Conservation (phyloP, 2,888 invertebrate species). For the Epirrita christyi region DNA sequence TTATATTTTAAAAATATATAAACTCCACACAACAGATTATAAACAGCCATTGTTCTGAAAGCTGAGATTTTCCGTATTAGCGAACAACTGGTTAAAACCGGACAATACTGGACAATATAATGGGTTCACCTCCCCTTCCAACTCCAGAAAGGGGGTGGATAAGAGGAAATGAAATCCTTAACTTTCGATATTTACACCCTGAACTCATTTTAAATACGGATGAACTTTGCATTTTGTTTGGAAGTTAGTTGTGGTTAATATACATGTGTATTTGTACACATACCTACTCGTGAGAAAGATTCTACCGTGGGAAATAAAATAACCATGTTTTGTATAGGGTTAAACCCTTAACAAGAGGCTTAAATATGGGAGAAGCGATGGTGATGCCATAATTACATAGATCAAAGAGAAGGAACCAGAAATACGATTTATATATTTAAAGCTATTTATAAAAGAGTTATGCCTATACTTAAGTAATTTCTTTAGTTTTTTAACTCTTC, state of each 20-base stretch:
- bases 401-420: no score
- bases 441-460: no score
- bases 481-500: no score
- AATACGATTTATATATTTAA: no score
- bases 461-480: no score
- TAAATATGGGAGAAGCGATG: no score
- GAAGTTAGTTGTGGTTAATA: slow-evolving; percentile 23
- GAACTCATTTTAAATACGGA: slow-evolving; percentile 48
- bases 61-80: slow-evolving; percentile 30
- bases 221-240: slow-evolving; percentile 45
- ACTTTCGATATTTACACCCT: slow-evolving; percentile 61
- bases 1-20: no score
- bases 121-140: slow-evolving; percentile 41
- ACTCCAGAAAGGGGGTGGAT: slow-evolving; percentile 26
- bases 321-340: background rate
- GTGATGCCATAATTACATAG: no score
- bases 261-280: background rate
- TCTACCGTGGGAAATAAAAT: background rate
- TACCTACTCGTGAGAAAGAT: background rate
- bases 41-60: slow-evolving; percentile 28
- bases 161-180: slow-evolving; percentile 61
- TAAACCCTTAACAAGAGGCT: no score
- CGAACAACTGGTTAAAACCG: slow-evolving; percentile 27
- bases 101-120: slow-evolving; percentile 44
- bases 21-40: slow-evolving; percentile 21